Conservation (phyloP, 2,888 invertebrate genomes). For the Drosophila helvetica region DNA sequence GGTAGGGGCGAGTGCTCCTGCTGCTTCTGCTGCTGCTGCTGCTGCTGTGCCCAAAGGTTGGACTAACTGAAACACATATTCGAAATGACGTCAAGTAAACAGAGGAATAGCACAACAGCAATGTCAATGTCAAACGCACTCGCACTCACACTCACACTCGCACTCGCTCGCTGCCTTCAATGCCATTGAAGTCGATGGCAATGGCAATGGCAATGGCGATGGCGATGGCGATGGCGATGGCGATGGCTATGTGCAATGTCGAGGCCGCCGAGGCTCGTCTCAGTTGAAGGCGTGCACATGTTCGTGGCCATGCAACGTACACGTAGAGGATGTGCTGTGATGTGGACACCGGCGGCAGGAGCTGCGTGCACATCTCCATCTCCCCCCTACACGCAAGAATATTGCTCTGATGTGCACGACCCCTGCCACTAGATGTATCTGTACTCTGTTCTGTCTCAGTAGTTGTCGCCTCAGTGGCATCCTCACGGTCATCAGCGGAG, state of each 20-base stretch:
- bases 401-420: slow-evolving; percentile 3
- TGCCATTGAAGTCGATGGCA: neutral
- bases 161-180: slow-evolving; percentile 31
- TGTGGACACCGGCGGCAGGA: slow-evolving; percentile 72
- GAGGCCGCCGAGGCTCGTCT: slow-evolving; percentile 9
- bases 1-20: neutral
- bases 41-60: slow-evolving; percentile 57
- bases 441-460: slow-evolving; percentile 33
- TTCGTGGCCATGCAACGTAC: slow-evolving; percentile 61
- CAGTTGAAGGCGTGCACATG: slow-evolving; percentile 47
- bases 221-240: slow-evolving; percentile 3
- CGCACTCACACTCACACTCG: slow-evolving; percentile 68
- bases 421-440: neutral
- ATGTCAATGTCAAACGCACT: slow-evolving; percentile 77
- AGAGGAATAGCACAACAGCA: slow-evolving; percentile 65
- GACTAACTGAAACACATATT: slow-evolving; percentile 64
- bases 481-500: slow-evolving; percentile 71
- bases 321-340: slow-evolving; percentile 38
- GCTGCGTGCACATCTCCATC: slow-evolving; percentile 17
- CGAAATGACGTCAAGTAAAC: slow-evolving; percentile 75
- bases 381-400: neutral
- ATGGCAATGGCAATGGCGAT: too few relatives aligned
- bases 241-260: neutral
- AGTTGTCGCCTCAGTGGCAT: slow-evolving; percentile 60
- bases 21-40: neutral